phyloP scores from a whole-genome alignment of 1,140 invertebrate species.

The Cydia strobilella region DNA sequence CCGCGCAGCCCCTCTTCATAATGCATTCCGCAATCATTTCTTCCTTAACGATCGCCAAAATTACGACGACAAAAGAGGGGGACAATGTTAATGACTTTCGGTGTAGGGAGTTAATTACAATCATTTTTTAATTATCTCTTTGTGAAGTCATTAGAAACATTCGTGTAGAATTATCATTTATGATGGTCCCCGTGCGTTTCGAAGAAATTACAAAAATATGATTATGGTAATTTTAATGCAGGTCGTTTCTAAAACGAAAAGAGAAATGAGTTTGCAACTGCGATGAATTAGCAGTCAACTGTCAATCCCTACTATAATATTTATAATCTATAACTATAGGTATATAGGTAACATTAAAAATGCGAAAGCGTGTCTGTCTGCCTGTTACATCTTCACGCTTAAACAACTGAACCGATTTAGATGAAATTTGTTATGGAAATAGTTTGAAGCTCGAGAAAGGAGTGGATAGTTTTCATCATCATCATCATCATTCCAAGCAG shows the following conservation, averaged over 20 bases:
- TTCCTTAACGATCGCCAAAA: not conserved
- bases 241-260: not conserved
- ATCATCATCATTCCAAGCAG: no score
- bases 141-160: slow-evolving; percentile 24
- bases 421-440: no score
- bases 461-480: no score
- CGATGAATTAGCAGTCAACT: no score
- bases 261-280: no score
- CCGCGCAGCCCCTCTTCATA: not conserved
- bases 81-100: slow-evolving; percentile 14
- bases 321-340: no score
- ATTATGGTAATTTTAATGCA: not conserved
- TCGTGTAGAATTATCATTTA: slow-evolving; percentile 15
- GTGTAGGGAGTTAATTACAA: slow-evolving; percentile 24
- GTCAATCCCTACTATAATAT: no score
- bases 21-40: slow-evolving; percentile 18
- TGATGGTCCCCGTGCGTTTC: not conserved
- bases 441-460: no score
- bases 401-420: no score
- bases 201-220: slow-evolving; percentile 4
- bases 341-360: no score
- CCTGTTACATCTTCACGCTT: no score
- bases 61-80: not conserved
- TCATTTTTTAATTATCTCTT: slow-evolving; percentile 33
- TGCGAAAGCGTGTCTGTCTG: no score